These are phyloP conservation scores for Drosophila busckii DNA, from an alignment of 1,140 invertebrate genomes.

Conservation along the genomic window DNA sequence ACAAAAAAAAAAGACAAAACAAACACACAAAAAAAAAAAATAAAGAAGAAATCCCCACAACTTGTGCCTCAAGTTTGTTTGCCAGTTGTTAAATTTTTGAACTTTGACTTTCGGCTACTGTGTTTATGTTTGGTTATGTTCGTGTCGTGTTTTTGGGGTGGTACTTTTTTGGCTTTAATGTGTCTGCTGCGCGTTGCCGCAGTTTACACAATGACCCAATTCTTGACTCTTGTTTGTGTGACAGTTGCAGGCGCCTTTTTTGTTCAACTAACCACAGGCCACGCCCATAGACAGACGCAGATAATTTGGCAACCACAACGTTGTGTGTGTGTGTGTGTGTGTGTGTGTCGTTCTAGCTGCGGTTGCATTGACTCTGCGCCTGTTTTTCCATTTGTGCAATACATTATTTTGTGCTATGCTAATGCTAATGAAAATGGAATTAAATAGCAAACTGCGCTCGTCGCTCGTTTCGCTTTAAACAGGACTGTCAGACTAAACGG, in stretches of 20 bases:
- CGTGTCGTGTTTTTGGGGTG: conserved; percentile 13
- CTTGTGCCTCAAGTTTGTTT: conserved; percentile 1
- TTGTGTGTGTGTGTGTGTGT: conserved; percentile 11
- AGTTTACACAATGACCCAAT: conserved; percentile 42
- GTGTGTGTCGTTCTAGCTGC: conserved; percentile 18
- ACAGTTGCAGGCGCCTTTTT: conserved; percentile 37
- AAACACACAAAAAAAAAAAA: too few relatives aligned
- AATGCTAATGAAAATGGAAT: conserved; percentile 9
- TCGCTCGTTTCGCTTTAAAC: too few relatives aligned
- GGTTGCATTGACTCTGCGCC: conserved; percentile 9
- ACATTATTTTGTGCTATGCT: conserved; percentile 31
- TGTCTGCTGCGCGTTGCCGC: conserved; percentile 25
- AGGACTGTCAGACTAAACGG: too few relatives aligned
- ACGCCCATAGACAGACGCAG: conserved; percentile 44
- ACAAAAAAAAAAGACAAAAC: conserved; percentile 25
- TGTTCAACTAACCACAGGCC: conserved; percentile 61
- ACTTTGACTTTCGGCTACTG: conserved; percentile 18
- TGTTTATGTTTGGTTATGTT: conserved; percentile 21
- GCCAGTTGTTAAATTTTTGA: conserved; percentile 15
- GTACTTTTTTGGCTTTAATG: conserved; percentile 49
- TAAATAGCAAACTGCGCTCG: background rate
- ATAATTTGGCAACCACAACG: conserved; percentile 55
- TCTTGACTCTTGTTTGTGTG: conserved; percentile 7
- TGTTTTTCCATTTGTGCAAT: conserved; percentile 21
- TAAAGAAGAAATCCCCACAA: too few relatives aligned